These are phyloP conservation scores for Cephus pygmeus DNA, from an alignment of 2,888 invertebrate genomes.

Conservation along the genomic window DNA sequence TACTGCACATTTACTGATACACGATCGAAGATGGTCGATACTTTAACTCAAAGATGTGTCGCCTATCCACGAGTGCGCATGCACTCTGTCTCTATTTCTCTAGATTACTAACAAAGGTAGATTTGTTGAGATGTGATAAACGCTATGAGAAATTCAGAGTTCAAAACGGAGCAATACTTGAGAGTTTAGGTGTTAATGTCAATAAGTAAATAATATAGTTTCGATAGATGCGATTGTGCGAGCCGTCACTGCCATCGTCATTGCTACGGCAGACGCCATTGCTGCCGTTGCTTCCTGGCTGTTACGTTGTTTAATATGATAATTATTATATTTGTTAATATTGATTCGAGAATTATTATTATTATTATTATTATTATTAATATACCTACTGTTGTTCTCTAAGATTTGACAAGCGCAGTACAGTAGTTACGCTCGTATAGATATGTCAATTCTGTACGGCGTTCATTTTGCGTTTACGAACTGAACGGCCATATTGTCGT, in stretches of 20 bases:
- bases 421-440: too few species aligned
- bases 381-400: neutral
- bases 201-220: neutral
- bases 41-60: too few species aligned
- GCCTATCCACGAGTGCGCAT: neutral
- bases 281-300: neutral
- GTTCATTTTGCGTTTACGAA: too few species aligned
- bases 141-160: neutral
- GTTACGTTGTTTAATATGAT: conserved; percentile 4
- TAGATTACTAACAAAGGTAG: neutral
- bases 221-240: neutral
- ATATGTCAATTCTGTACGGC: too few species aligned
- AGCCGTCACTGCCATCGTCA: conserved; percentile 7
- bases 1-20: neutral
- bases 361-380: neutral
- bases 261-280: neutral
- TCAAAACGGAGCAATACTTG: neutral
- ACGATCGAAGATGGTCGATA: too few species aligned
- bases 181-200: neutral
- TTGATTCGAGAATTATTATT: neutral
- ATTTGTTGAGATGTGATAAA: neutral
- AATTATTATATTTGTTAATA: neutral
- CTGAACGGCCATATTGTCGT: too few species aligned
- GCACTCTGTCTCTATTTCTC: neutral
- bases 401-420: too few species aligned